Evolutionary conservation across 2,113 vertebrate species (phyloP).

Genomic region (Percopsis transmontana): DNA sequence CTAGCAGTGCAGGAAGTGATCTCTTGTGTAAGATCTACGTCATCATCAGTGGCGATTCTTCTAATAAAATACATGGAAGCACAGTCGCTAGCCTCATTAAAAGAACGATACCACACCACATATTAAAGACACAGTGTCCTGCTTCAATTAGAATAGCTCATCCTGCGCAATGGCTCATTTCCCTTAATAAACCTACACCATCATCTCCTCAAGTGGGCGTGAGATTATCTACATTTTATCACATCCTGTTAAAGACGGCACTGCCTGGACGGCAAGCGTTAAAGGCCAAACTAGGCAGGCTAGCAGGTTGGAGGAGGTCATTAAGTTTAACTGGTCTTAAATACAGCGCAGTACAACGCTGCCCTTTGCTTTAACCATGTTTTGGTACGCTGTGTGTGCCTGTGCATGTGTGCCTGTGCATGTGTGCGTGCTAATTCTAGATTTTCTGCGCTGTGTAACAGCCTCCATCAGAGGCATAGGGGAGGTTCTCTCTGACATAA

Average conservation of each 20-base stretch:
- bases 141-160: conserved; percentile 47
- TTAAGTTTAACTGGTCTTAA: conserved; percentile 72
- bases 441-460: conserved; percentile 26
- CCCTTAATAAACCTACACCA: conserved; percentile 67
- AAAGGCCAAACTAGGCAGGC: conserved; percentile 54
- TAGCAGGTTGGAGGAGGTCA: conserved; percentile 56
- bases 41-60: neutral
- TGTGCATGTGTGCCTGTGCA: neutral
- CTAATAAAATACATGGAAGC: conserved; percentile 28
- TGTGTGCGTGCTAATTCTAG: neutral
- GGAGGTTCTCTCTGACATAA: conserved; percentile 31
- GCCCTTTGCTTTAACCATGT: conserved; percentile 46
- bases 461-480: conserved; percentile 50
- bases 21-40: neutral
- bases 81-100: conserved; percentile 30
- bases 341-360: conserved; percentile 43
- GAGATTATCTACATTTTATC: conserved; percentile 68
- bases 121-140: conserved; percentile 30
- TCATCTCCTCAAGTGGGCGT: conserved; percentile 70
- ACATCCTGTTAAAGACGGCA: conserved; percentile 57
- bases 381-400: neutral
- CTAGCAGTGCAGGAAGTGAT: neutral
- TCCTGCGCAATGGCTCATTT: conserved; percentile 46
- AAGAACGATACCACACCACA: conserved; percentile 11
- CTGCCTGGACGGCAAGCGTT: conserved; percentile 50